These are phyloP conservation scores for Epirrhoe tristata DNA, from an alignment of 2,888 invertebrate genomes.

Conservation along the genomic window DNA sequence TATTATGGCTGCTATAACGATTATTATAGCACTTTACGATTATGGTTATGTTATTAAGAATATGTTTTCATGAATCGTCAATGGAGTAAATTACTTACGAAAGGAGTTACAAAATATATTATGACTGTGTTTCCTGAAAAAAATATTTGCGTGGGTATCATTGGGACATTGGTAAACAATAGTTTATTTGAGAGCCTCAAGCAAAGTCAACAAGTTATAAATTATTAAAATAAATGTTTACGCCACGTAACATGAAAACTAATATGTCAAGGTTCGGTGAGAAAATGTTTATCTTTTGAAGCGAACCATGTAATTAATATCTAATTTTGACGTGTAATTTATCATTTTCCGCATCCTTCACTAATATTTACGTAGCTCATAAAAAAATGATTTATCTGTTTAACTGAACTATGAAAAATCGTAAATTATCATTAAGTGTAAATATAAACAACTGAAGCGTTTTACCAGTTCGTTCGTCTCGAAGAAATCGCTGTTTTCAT, in stretches of 20 bases:
- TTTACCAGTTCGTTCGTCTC: background rate
- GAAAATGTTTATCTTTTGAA: slow-evolving; percentile 62
- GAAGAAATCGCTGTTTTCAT: slow-evolving; percentile 13
- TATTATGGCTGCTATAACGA: slow-evolving; percentile 31
- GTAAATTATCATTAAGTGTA: slow-evolving; percentile 37
- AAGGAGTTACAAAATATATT: too few species aligned
- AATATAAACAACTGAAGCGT: slow-evolving; percentile 1
- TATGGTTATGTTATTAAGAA: slow-evolving; percentile 20
- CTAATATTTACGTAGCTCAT: slow-evolving; percentile 28
- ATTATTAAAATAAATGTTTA: slow-evolving; percentile 62
- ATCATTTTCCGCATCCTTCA: slow-evolving; percentile 36
- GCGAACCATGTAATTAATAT: slow-evolving; percentile 59
- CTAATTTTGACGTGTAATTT: slow-evolving; percentile 55
- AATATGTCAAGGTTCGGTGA: slow-evolving; percentile 77
- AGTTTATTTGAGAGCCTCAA: too few species aligned
- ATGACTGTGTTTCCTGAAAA: too few species aligned
- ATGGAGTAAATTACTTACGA: background rate
- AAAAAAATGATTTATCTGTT: slow-evolving; percentile 26
- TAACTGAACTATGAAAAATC: slow-evolving; percentile 11
- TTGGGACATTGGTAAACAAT: background rate
- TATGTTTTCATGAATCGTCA: slow-evolving; percentile 3
- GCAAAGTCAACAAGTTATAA: slow-evolving; percentile 17
- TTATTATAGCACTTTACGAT: slow-evolving; percentile 21
- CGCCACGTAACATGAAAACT: slow-evolving; percentile 66
- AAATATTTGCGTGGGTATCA: too few species aligned